These are phyloP conservation scores for Globicephala melas DNA, from an alignment of 2,113 vertebrate species.

Conservation along the genomic window DNA sequence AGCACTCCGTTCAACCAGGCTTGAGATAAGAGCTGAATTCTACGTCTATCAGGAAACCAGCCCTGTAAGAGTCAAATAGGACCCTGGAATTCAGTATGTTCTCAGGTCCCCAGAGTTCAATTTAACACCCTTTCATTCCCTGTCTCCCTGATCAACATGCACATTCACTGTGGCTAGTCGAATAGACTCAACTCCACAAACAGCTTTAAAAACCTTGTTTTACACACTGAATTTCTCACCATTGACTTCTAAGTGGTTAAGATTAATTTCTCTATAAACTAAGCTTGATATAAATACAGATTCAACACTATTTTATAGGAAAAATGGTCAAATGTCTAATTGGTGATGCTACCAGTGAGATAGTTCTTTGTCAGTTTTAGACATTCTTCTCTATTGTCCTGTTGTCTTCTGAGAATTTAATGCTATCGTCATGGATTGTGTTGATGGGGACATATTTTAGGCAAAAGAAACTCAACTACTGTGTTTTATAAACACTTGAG, in stretches of 20 bases:
- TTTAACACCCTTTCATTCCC: not conserved
- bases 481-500: constrained; percentile 2
- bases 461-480: not conserved
- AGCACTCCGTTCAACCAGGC: not conserved
- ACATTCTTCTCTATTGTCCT: not conserved
- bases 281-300: not conserved
- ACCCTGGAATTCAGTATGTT: not conserved
- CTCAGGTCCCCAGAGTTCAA: not conserved
- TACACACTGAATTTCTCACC: not conserved
- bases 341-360: not conserved
- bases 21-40: not conserved
- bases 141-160: not conserved
- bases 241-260: not conserved
- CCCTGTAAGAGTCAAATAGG: not conserved
- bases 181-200: not conserved
- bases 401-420: not conserved
- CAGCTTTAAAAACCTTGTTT: not conserved
- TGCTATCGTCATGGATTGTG: not conserved
- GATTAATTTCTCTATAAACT: not conserved
- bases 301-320: not conserved
- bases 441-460: not conserved
- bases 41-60: not conserved
- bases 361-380: not conserved
- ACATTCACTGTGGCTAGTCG: not conserved
- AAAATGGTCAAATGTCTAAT: not conserved